Base-by-base conservation (phyloP, 2,888 invertebrate genomes). In the Euplexia lucipara region DNA sequence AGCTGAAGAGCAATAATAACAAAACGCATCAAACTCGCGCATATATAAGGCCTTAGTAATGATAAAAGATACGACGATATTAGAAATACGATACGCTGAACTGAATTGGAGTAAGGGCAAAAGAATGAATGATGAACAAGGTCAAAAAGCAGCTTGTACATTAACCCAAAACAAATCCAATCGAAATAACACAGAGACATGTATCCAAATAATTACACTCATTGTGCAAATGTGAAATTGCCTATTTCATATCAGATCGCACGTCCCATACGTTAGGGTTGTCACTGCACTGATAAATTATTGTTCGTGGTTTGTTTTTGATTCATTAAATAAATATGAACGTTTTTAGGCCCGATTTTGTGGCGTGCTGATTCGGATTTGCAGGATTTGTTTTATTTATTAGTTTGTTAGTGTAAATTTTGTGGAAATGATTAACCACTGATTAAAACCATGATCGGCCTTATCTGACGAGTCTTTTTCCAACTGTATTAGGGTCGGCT, bases 161-260 rank as follows among this genome's bases (percentile, higher is more conserved):
- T 35, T 16, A n/a, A 10, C 9, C 37, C 34, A 48, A 70, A n/a
- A 42, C 45, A 63, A 4, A 48, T 35, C 20, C 34, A 58, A 48
- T 45, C 30, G 20, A 41, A 71, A 64, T 18, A 65, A 52, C n/a
- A 51, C 42, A 42, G 26, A 48, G 44, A 41, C 47, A 52, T 65
- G 47, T 66, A 66, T 67, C 58, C 61, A 77, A 70, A 77, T 77
- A 77, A 77, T 74, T 64, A 67, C 61, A 41, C 45, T 63, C 70
- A 74, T 74, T 77, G 65, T 69, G 58, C 64, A 66, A 77, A 70
- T 73, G 54, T 66, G 64, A 20, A 77, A 76, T 76, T 74, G 77
- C 78, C 70, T 77, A 74, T 77, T 77, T 61, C 64, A 8, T 74
- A 77, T 77, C 77, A 35, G 77, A 77, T 77, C 64, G 59, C 26